Evolutionary conservation across 2,888 invertebrate species (phyloP), one percentile per base, ranked within the genome.

Genomic region (Candidula unifasciata): DNA sequence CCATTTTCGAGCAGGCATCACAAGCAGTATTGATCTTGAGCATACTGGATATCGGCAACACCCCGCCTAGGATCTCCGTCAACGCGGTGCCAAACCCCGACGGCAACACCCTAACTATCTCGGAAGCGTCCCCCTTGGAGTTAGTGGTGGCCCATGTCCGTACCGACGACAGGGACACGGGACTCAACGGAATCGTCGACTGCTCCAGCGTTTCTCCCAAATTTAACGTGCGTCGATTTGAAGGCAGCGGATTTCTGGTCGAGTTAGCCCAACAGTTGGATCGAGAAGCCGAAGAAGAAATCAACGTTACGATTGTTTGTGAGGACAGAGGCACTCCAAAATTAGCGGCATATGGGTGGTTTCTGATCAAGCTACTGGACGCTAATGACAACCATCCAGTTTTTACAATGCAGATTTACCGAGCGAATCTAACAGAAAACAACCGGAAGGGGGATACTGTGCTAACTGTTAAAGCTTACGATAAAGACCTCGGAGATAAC

Each of bases 31-130:
- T 89, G 30, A 82, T 87, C 35, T 81, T 89, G 37, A 81, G 73
- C 18, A 96, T 98, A 21, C 97, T 97, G 91, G 93, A 93, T 79
- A 97, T 97, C 94, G 98, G 98, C 93, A 98, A 98, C 93, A 97
- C 98, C 93, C 97, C 98, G 8, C 98, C 98, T 0, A 95, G 97
- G 66, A 86, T 89, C 16, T 80, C 68, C n/a, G 87, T 88, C 78
- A 88, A 86, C 71, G 87, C 88, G 2, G 86, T 89, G 30, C 86
- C 88, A 6, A 81, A 86, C 66, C 86, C 85, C 3, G 82, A 85
- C 0, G 86, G 85, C 54, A 85, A 85, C 57, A 85, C 85, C 21
- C 81, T 87, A 18, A 24, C 80, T 52, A 85, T 92, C 30, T 84
- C 88, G 0, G 92, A 91, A 83, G 88, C 88, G 27, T 88, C 89